Base-by-base conservation (phyloP, 1,140 invertebrate species). In the Panagrolaimus sp. region DNA sequence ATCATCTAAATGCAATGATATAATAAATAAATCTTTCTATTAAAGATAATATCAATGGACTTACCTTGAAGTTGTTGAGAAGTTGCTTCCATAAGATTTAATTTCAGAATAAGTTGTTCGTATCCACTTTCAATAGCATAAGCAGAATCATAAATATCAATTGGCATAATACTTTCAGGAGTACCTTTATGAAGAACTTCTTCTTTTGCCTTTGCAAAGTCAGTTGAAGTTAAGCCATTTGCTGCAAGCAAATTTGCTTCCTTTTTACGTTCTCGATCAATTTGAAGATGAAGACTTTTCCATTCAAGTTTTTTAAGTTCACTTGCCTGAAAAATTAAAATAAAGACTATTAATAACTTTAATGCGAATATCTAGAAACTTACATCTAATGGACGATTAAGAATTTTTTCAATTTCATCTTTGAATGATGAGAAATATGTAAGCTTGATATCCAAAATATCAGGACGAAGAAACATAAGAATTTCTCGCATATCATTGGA, bases 361-460 rank as follows among this genome's bases (percentile, higher is more conserved):
- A 38, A 38, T 38, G 7, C 2, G 7, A 38, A 7, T 38, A 38
- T 38, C 32, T 38, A 4, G 2, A 38, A 38, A 38, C 32, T 38
- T 38, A 38, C 32, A 38, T 2, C 7, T 38, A 38, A 38, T 38
- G 32, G 7, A 38, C 32, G 32, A 38, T 7, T 7, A 38, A 38
- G 32, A 38, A 38, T 38, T 38, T 38, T 7, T 38, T 38, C 32
- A 38, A 38, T 38, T 38, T 38, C 32, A 38, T 38, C 32, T 38
- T 38, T 38, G 32, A 38, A 38, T 38, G 32, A 38, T 38, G 32
- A 58, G 17, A 28, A 21, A 8, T 58, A 58, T 3, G 28, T 58
- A 21, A 58, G 21, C n/a, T 58, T 58, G 15, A 58, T 28, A 14
- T 58, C 52, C 21, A 58, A 21, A 21, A 58, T 21, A 58, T 58